phyloP scores from a whole-genome alignment of 2,888 invertebrate genomes.

The Spicauda simplicius region DNA sequence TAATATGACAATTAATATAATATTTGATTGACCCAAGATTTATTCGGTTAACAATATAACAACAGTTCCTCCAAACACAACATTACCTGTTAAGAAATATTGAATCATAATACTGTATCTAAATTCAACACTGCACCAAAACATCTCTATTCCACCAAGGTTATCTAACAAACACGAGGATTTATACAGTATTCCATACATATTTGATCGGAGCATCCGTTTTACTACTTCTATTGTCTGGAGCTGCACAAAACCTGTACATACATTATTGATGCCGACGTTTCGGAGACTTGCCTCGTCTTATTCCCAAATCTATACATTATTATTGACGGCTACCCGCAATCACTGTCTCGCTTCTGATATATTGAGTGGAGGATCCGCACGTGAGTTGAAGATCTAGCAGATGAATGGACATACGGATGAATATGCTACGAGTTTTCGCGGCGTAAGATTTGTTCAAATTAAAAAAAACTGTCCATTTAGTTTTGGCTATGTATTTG shows the following conservation, averaged over 20 bases:
- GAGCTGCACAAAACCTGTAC: conserved; percentile 30
- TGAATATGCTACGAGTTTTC: not conserved
- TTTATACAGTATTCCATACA: conserved; percentile 21
- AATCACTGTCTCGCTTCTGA: conserved; percentile 54
- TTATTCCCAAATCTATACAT: conserved; percentile 59
- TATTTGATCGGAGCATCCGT: conserved; percentile 24
- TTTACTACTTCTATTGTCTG: conserved; percentile 25
- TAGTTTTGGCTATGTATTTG: too few relatives aligned
- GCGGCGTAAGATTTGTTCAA: not conserved
- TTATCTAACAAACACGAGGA: conserved; percentile 18
- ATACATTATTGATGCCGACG: conserved; percentile 32
- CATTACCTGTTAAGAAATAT: too few relatives aligned
- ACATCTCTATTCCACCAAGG: conserved; percentile 8
- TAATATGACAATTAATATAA: too few relatives aligned
- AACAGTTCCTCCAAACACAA: too few relatives aligned
- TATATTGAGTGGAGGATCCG: conserved; percentile 30
- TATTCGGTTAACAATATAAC: too few relatives aligned
- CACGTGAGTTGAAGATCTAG: conserved; percentile 33
- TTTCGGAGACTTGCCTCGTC: conserved; percentile 36
- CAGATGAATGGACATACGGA: conserved; percentile 42
- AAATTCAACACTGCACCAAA: conserved; percentile 1
- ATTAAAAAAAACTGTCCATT: too few relatives aligned
- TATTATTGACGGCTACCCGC: conserved; percentile 61
- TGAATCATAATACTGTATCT: not conserved
- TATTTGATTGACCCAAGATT: too few relatives aligned